These are phyloP conservation scores for Ptycholaimellus sp. DNA, from an alignment of 2,888 invertebrate genomes.

Conservation along the genomic window DNA sequence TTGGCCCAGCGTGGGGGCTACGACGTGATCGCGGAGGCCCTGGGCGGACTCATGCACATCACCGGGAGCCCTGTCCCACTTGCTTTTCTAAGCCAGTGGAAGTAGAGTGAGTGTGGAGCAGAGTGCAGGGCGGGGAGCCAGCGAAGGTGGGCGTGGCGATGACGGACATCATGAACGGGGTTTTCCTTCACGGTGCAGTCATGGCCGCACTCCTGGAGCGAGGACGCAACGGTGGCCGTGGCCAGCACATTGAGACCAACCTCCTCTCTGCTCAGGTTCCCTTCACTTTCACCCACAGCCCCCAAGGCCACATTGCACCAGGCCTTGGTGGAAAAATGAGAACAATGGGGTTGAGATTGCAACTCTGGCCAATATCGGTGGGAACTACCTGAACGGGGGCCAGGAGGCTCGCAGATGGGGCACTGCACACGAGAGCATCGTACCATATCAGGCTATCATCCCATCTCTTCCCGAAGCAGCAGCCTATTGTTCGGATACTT, in stretches of 20 bases:
- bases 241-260: not conserved
- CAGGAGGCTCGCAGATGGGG: not conserved
- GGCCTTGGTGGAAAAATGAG: not conserved
- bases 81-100: too few species aligned
- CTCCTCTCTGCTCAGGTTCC: not conserved
- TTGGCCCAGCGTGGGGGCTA: not conserved
- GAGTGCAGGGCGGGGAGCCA: not conserved
- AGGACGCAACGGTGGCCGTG: conserved; percentile 20
- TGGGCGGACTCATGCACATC: not conserved
- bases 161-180: not conserved
- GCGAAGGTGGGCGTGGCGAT: not conserved
- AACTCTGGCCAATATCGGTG: not conserved
- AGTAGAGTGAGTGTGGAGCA: not conserved
- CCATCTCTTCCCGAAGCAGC: too few species aligned
- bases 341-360: conserved; percentile 1
- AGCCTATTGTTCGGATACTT: too few species aligned
- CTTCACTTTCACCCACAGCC: not conserved
- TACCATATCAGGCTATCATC: not conserved
- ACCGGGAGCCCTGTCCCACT: too few species aligned
- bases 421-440: not conserved
- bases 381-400: not conserved
- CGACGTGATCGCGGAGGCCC: not conserved
- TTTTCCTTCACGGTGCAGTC: not conserved
- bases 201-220: not conserved
- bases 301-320: conserved; percentile 41